Percentiles rank a stretch among this genome's conserved stretches.
Conservation (phyloP, 1,140 invertebrate genomes). For the Trichonephila inaurata region DNA sequence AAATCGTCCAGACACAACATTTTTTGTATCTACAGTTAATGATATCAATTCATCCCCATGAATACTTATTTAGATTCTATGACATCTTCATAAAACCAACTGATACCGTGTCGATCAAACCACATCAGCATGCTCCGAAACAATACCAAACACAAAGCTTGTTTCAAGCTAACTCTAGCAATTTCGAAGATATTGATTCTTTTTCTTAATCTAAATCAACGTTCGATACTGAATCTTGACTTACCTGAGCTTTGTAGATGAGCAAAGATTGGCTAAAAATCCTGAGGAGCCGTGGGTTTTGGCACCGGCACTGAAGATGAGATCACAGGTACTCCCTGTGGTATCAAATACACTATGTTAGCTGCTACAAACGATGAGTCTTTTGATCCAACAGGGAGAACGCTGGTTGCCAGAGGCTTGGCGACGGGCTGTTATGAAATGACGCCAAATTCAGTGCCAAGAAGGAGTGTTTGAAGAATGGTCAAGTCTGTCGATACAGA, state of each 20-base stretch:
- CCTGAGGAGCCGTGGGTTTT: conserved; percentile 21
- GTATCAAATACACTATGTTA: conserved; percentile 54
- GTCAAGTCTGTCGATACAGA: neutral
- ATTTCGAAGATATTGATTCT: conserved; percentile 9
- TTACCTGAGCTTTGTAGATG: neutral
- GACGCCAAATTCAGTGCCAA: conserved; percentile 1
- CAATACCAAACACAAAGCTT: neutral
- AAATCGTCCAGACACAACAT: too few relatives aligned
- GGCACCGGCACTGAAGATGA: conserved; percentile 2
- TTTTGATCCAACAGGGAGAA: conserved; percentile 20
- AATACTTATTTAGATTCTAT: too few relatives aligned
- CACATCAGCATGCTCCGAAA: neutral
- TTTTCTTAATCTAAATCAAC: neutral
- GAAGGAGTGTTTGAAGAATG: neutral
- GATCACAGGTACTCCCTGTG: conserved; percentile 2
- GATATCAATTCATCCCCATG: too few relatives aligned
- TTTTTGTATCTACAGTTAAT: too few relatives aligned
- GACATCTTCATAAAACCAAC: neutral
- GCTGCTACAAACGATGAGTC: conserved; percentile 45
- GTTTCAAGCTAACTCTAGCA: neutral
- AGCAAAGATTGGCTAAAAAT: neutral
- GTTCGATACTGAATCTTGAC: neutral
- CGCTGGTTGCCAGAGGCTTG: conserved; percentile 29
- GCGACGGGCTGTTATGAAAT: neutral
- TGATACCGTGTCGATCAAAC: neutral